Base-by-base conservation (phyloP, 2,888 invertebrate genomes). In the Miltochrista miniata region DNA sequence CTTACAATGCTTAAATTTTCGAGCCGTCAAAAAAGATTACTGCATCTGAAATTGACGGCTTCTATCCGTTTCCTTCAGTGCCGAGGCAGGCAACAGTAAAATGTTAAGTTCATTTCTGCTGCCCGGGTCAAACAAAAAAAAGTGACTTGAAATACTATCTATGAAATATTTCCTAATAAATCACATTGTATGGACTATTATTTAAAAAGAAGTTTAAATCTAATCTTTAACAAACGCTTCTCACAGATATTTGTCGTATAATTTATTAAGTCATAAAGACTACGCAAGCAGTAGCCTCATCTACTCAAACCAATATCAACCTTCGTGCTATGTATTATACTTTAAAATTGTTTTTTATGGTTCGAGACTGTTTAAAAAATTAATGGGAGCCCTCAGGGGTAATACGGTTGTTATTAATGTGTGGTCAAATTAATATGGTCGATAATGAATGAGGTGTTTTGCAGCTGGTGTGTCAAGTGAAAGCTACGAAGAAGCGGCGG, bases 401-500 rank as follows among this genome's bases (percentile, higher is more conserved):
- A 52, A 56, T 52, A 44, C 41, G 44, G 46, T 60, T 59, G 48
- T 64, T 64, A 71, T 68, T 64, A 65, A 72, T 72, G 42, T 52
- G 40, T 52, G 57, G 43, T 59, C 59, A 51, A 59, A 54, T 45
- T 59, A 59, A 72, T 70, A 61, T 64, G 53, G 48, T 50, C 40
- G 39, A 9, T 68, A 70, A 71, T 64, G 51, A 63, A 68, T 72
- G 65, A 51, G 29, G 44, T 59, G 64, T 60, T 73, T 93, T 92
- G 53, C 92, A 97, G 97, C 91, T 97, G 82, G 95, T 95, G 61
- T 97, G 97, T 82, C 96, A 96, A 62, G 94, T 96, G 69, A 95
- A 94, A 87, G 93, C 95, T 45, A 95, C 96, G 39, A 94, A 94
- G 83, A 96, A 96, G 81, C 95, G 96, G 81, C 93, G 96, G 62